Conservation (phyloP, 2,113 vertebrate species). For the Barnardius zonarius region DNA sequence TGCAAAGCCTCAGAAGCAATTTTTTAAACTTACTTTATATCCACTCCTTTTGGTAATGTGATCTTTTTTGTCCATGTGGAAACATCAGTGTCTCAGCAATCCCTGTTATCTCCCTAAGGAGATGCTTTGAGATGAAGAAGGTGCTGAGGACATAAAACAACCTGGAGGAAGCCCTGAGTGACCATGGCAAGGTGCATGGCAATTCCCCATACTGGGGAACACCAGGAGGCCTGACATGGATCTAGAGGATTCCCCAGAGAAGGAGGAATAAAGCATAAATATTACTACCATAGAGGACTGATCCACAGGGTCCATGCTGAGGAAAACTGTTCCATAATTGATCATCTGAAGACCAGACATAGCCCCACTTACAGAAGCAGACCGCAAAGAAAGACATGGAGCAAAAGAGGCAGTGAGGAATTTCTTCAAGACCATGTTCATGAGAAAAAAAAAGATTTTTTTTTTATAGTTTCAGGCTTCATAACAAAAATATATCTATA, state of each 20-base stretch:
- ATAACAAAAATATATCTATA: background rate
- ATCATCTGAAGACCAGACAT: background rate
- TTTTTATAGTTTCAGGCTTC: background rate
- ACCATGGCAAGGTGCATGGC: background rate
- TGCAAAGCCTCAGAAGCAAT: background rate
- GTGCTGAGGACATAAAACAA: background rate
- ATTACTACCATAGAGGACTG: background rate
- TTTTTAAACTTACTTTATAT: background rate
- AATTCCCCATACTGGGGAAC: background rate
- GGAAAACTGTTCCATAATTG: background rate
- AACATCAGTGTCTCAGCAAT: background rate
- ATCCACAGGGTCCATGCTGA: background rate
- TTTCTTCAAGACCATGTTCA: background rate
- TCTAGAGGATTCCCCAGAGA: background rate
- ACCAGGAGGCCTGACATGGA: background rate
- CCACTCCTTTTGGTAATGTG: background rate
- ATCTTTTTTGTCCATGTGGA: background rate
- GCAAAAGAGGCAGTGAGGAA: background rate
- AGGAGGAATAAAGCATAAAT: background rate
- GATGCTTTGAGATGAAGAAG: background rate
- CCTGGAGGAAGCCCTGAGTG: background rate
- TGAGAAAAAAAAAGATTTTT: background rate
- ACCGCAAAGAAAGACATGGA: background rate
- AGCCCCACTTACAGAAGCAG: background rate
- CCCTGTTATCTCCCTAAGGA: background rate